Conservation (phyloP, 2,797 vertebrate genomes). For the Lemur catta region DNA sequence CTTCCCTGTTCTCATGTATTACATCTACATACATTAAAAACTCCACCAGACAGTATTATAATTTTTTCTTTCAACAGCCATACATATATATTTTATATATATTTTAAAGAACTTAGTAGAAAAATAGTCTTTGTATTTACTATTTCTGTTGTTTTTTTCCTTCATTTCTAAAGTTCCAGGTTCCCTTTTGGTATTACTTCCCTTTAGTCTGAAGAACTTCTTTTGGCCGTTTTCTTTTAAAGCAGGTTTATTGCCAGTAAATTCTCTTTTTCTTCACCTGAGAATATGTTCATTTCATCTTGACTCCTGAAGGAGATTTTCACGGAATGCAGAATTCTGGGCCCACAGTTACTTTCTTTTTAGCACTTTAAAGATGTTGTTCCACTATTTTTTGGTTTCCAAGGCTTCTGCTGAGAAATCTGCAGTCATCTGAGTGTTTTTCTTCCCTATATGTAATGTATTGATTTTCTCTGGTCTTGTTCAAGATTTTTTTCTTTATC, state of each 20-base stretch:
- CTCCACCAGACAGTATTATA: background rate
- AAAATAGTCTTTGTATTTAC: background rate
- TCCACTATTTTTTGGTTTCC: background rate
- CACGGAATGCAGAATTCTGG: background rate
- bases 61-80: slow-evolving; percentile 1
- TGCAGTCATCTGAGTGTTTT: background rate
- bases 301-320: background rate
- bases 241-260: background rate
- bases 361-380: background rate
- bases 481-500: background rate
- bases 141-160: background rate
- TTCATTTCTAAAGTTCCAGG: background rate
- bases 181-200: background rate
- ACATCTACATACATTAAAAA: background rate
- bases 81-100: background rate
- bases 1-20: background rate
- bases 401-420: background rate
- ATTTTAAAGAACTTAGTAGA: background rate
- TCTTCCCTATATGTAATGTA: background rate
- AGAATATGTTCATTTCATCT: background rate
- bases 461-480: slow-evolving; percentile 3
- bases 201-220: background rate
- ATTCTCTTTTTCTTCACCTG: background rate
- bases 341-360: background rate
- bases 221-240: background rate